phyloP scores from a whole-genome alignment of 2,888 invertebrate genomes.

The Marasmarcha lunaedactyla region DNA sequence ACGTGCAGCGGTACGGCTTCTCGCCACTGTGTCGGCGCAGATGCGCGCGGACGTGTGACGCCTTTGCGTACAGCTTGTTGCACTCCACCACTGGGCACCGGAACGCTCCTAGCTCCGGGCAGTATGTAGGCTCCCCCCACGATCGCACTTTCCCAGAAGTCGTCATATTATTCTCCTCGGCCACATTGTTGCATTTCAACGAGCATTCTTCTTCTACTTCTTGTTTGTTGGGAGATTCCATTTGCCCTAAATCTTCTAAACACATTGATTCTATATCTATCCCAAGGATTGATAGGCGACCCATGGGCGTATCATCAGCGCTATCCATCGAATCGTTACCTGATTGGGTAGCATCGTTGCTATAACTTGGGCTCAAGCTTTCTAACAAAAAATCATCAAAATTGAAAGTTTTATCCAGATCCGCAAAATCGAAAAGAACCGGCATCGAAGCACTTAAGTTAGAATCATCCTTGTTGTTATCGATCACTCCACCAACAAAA shows the following conservation, averaged over 20 bases:
- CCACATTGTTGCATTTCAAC: neutral
- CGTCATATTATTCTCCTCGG: neutral
- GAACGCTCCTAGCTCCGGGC: slow-evolving; percentile 69
- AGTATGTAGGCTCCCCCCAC: slow-evolving; percentile 54
- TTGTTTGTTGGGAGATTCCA: neutral
- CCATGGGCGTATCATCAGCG: slow-evolving; percentile 23
- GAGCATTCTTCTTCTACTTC: too few relatives aligned
- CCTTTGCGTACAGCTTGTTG: slow-evolving; percentile 87
- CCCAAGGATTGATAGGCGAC: slow-evolving; percentile 25
- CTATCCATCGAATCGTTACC: slow-evolving; percentile 29
- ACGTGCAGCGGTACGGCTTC: slow-evolving; percentile 79
- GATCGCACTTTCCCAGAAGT: slow-evolving; percentile 26
- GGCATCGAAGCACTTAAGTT: slow-evolving; percentile 31
- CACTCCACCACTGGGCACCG: slow-evolving; percentile 79
- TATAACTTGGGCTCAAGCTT: slow-evolving; percentile 38
- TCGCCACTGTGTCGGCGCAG: slow-evolving; percentile 87
- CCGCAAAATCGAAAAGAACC: slow-evolving; percentile 46
- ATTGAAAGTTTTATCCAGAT: slow-evolving; percentile 46
- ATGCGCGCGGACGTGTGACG: slow-evolving; percentile 91
- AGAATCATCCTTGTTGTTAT: slow-evolving; percentile 36
- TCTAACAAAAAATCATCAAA: slow-evolving; percentile 51
- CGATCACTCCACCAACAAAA: slow-evolving; percentile 42
- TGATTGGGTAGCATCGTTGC: slow-evolving; percentile 33
- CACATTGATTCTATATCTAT: slow-evolving; percentile 29
- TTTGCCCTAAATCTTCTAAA: slow-evolving; percentile 22